A percentile compares a stretch with the other conserved stretches of the same genome.
Evolutionary conservation across 2,797 vertebrate species (phyloP).

Genomic region (Hozukius guyotensis): DNA sequence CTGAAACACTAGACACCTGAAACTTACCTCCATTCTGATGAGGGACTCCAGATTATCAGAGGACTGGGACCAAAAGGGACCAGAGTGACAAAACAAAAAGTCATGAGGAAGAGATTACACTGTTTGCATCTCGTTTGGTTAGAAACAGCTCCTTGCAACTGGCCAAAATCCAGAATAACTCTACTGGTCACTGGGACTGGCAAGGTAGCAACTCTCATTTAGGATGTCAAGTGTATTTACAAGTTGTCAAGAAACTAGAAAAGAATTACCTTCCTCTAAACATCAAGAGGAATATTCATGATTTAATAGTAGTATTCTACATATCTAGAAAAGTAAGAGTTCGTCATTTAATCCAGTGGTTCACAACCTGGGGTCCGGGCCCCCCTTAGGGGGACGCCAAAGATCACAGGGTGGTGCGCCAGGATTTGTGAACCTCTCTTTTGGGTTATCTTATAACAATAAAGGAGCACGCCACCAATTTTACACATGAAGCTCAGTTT

Average conservation of each 20-base stretch:
- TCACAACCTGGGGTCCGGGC: too few relatives aligned
- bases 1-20: constrained; percentile 25
- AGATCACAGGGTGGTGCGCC: too few relatives aligned
- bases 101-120: constrained; percentile 53
- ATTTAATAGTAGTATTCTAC: background rate
- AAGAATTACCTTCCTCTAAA: background rate
- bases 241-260: background rate
- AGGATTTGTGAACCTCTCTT: too few relatives aligned
- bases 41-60: constrained; percentile 76
- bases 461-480: too few relatives aligned
- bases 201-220: background rate
- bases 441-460: too few relatives aligned
- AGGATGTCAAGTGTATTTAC: background rate
- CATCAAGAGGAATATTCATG: background rate
- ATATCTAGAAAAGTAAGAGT: background rate
- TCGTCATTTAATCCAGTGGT: background rate
- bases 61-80: constrained; percentile 67
- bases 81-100: constrained; percentile 48
- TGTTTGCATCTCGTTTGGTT: background rate
- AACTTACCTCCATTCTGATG: constrained; percentile 80
- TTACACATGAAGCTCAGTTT: too few relatives aligned
- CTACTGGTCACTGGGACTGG: background rate
- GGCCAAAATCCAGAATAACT: background rate
- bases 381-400: too few relatives aligned
- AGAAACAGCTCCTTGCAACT: background rate